Percentiles rank a stretch among this genome's conserved stretches.
Evolutionary conservation across 1,140 invertebrate species (phyloP).

Genomic region (Macrocentrus cingulum): DNA sequence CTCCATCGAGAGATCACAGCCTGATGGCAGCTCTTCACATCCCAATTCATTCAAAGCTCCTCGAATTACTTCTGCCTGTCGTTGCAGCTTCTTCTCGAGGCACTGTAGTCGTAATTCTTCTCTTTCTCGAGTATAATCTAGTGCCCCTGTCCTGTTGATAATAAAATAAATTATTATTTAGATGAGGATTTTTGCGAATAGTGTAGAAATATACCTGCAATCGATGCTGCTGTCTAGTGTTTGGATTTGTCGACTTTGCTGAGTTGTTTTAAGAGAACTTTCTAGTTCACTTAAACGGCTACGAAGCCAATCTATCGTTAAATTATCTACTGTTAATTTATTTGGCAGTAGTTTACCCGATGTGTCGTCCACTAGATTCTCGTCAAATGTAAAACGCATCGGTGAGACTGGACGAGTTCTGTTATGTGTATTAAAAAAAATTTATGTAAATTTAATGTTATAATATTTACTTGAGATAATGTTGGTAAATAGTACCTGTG

Average conservation of each 20-base stretch:
- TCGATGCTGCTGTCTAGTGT: conserved; percentile 50
- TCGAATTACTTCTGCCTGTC: conserved; percentile 79
- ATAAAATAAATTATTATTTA: conserved; percentile 10
- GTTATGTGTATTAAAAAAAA: conserved; percentile 9
- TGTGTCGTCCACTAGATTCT: conserved; percentile 79
- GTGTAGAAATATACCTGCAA: conserved; percentile 36
- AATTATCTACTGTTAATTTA: conserved; percentile 85
- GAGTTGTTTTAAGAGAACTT: conserved; percentile 53
- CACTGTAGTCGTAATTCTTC: conserved; percentile 70
- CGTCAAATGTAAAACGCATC: conserved; percentile 80
- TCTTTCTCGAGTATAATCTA: conserved; percentile 56
- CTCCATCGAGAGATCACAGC: conserved; percentile 73
- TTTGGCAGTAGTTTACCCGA: conserved; percentile 79
- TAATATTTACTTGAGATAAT: conserved; percentile 16
- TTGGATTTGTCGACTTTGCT: conserved; percentile 48
- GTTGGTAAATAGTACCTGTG: conserved; percentile 64
- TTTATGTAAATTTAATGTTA: conserved; percentile 6
- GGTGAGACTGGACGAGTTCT: conserved; percentile 75
- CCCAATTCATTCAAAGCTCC: conserved; percentile 81
- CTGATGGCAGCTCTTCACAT: conserved; percentile 82
- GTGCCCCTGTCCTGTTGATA: conserved; percentile 22
- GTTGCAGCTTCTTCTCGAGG: conserved; percentile 77
- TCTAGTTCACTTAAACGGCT: conserved; percentile 78
- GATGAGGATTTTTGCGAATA: background rate
- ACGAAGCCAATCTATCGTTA: conserved; percentile 84